Conservation (phyloP, 2,797 vertebrate genomes). For the Sebastolobus altivelis region DNA sequence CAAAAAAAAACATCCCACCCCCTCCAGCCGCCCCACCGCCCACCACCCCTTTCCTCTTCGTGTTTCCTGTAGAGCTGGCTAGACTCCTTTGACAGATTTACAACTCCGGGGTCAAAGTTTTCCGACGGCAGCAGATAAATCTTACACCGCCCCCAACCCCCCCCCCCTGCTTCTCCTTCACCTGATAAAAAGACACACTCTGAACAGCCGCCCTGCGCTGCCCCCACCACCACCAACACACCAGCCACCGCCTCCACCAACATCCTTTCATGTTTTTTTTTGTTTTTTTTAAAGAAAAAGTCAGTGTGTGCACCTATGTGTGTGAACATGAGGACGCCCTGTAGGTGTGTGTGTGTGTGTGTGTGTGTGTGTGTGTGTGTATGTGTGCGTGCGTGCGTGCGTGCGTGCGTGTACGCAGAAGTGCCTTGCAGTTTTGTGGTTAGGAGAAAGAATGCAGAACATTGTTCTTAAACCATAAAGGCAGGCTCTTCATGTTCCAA, state of each 20-base stretch:
- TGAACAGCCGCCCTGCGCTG: constrained; percentile 42
- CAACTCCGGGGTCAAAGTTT: constrained; percentile 87
- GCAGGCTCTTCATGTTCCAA: constrained; percentile 71
- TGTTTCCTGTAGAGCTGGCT: constrained; percentile 87
- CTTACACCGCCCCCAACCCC: constrained; percentile 62
- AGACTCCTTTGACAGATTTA: constrained; percentile 89
- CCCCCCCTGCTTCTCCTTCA: constrained; percentile 68
- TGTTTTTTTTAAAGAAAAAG: constrained; percentile 12
- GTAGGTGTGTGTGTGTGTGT: constrained; percentile 6
- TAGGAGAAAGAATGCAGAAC: constrained; percentile 75
- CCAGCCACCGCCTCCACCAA: constrained; percentile 5
- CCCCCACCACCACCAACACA: constrained; percentile 13
- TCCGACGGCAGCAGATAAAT: constrained; percentile 86
- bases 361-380: constrained; percentile 4
- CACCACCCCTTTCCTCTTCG: constrained; percentile 69
- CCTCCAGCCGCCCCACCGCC: neutral
- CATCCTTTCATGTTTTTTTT: constrained; percentile 79
- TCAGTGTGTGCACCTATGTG: constrained; percentile 21
- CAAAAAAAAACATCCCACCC: constrained; percentile 21
- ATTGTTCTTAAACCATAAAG: constrained; percentile 82
- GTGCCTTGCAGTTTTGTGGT: constrained; percentile 71
- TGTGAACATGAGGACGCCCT: constrained; percentile 27
- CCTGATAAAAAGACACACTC: constrained; percentile 81
- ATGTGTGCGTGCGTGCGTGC: neutral
- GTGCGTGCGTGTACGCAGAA: neutral